Percentiles rank a stretch among this genome's conserved stretches.
phyloP scores from a whole-genome alignment of 2,797 vertebrate species.

The Gymnopithys bicolor region DNA sequence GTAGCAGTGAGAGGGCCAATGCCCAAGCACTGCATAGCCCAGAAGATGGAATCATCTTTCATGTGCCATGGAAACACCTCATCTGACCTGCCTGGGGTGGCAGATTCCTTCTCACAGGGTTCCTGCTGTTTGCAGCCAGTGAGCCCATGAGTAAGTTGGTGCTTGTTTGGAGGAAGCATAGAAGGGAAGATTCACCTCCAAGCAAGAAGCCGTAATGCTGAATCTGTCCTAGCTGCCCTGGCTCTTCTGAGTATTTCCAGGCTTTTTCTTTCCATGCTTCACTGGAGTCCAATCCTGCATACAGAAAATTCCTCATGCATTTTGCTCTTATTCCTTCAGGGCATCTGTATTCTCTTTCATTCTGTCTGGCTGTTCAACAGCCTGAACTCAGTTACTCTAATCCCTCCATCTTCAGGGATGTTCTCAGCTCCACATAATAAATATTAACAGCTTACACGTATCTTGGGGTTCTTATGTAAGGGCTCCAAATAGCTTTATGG shows the following conservation, averaged over 20 bases:
- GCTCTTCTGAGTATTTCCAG: neutral
- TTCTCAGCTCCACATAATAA: constrained; percentile 63
- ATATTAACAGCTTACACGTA: constrained; percentile 64
- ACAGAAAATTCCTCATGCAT: constrained; percentile 51
- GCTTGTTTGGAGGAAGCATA: neutral
- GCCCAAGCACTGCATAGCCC: neutral
- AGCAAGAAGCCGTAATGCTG: neutral
- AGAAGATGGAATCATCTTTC: neutral
- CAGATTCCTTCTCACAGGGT: neutral
- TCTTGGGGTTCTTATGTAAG: constrained; percentile 60
- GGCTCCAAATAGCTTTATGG: constrained; percentile 45
- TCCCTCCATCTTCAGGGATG: constrained; percentile 54
- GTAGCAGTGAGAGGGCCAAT: neutral
- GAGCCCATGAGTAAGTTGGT: neutral
- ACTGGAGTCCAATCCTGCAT: constrained; percentile 44
- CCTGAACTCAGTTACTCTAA: constrained; percentile 54
- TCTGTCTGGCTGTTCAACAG: constrained; percentile 33
- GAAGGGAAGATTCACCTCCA: neutral
- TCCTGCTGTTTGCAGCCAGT: neutral
- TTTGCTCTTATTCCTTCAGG: constrained; percentile 57
- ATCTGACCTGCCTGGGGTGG: fast-evolving
- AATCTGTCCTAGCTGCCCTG: neutral
- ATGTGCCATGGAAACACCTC: fast-evolving
- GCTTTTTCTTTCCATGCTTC: constrained; percentile 37
- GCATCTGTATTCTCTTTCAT: constrained; percentile 61